Conservation (phyloP, 30 jellyfish, hydroid and myxozoan species). For the Hydractinia symbiolongicarpus region DNA sequence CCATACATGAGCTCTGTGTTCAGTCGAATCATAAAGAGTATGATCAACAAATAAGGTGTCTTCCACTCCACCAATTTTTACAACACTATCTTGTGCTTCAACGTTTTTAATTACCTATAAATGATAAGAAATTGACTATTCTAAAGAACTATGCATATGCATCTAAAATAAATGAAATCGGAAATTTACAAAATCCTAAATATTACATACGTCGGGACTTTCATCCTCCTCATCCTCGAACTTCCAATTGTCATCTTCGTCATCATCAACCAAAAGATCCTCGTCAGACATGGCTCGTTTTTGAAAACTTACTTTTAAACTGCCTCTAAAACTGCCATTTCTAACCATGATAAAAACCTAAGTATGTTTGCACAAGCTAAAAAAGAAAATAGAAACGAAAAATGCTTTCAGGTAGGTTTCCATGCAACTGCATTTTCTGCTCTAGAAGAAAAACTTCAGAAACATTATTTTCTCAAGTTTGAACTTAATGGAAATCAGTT, state of each 20-base stretch:
- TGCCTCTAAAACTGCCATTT: not conserved
- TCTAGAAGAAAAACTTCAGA: not conserved
- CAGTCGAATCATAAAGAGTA: slow-evolving; percentile 27
- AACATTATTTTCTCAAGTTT: no score
- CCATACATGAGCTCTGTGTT: slow-evolving; percentile 66
- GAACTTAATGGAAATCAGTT: no score
- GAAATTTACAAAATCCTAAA: not conserved
- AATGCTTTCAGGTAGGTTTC: not conserved
- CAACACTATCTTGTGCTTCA: slow-evolving; percentile 21
- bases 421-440: not conserved
- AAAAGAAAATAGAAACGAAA: not conserved
- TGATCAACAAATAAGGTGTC: slow-evolving; percentile 51
- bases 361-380: not conserved
- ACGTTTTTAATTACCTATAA: not conserved
- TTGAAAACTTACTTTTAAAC: slow-evolving; percentile 41
- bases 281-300: slow-evolving; percentile 63
- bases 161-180: not conserved
- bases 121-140: not conserved
- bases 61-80: slow-evolving; percentile 40
- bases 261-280: slow-evolving; percentile 75
- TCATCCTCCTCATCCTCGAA: slow-evolving; percentile 62
- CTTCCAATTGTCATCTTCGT: slow-evolving; percentile 68
- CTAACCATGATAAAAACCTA: not conserved
- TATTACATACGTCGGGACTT: not conserved
- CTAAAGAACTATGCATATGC: not conserved